Conservation (phyloP, 2,888 invertebrate genomes). For the Luperina nickerlii region DNA sequence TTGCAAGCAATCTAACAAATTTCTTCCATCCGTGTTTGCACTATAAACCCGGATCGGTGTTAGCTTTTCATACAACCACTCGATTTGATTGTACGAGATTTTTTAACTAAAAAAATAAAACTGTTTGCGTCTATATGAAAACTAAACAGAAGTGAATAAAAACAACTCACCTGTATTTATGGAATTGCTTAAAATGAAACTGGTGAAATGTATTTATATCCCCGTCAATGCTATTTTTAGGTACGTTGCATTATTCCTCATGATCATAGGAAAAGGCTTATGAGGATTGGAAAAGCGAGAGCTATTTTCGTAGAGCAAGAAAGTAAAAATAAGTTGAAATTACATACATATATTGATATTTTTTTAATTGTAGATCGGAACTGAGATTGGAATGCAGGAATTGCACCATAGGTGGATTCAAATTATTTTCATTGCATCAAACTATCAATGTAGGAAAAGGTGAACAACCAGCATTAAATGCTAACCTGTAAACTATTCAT, state of each 20-base stretch:
- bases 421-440: neutral
- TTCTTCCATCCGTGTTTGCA: slow-evolving; percentile 28
- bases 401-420: neutral
- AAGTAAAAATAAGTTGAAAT: neutral
- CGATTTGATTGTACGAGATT: slow-evolving; percentile 14
- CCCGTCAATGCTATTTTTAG: neutral
- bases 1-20: slow-evolving; percentile 41
- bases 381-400: neutral
- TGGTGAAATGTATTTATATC: neutral
- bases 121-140: slow-evolving; percentile 30
- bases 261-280: neutral
- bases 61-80: slow-evolving; percentile 38
- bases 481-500: slow-evolving; percentile 9
- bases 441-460: neutral
- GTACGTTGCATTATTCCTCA: neutral
- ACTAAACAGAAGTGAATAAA: slow-evolving; percentile 7
- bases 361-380: neutral
- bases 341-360: neutral
- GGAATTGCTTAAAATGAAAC: neutral
- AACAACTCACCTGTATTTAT: neutral
- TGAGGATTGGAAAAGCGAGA: neutral
- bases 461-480: neutral
- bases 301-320: neutral
- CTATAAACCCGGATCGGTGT: slow-evolving; percentile 11
- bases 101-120: slow-evolving; percentile 11